Conservation (phyloP, 2,888 invertebrate species). For the Eupelmus urozonus region DNA sequence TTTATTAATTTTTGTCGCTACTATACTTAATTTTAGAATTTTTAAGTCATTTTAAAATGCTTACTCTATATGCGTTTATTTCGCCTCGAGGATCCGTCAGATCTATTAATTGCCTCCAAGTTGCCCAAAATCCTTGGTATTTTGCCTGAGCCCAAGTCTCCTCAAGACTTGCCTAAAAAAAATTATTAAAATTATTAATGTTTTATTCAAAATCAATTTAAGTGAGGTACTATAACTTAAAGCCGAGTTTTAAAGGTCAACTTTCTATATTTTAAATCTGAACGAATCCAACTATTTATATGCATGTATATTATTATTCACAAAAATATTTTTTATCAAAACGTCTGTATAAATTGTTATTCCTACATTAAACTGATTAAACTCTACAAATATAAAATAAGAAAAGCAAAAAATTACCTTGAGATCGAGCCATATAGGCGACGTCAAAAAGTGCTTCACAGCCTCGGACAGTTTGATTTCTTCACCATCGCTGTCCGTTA, state of each 20-base stretch:
- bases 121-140: conserved; percentile 88
- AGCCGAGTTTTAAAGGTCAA: no score
- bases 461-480: conserved; percentile 93
- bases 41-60: background rate
- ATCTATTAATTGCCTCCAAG: conserved; percentile 92
- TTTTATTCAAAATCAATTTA: no score
- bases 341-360: no score
- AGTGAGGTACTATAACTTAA: no score
- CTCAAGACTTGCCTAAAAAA: conserved; percentile 78
- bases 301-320: no score
- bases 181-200: background rate
- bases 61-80: conserved; percentile 90
- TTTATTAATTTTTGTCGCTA: no score
- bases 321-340: no score
- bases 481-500: conserved; percentile 91
- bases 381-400: background rate
- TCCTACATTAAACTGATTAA: no score
- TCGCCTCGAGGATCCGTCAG: conserved; percentile 94
- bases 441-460: conserved; percentile 91
- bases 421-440: conserved; percentile 84
- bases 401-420: conserved; percentile 66
- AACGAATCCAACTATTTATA: no score
- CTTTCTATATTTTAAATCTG: no score
- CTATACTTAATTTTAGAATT: background rate
- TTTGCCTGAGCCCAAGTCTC: conserved; percentile 89